Base-by-base conservation (phyloP, 2,888 invertebrate genomes). In the Pristionchus fissidentatus region DNA sequence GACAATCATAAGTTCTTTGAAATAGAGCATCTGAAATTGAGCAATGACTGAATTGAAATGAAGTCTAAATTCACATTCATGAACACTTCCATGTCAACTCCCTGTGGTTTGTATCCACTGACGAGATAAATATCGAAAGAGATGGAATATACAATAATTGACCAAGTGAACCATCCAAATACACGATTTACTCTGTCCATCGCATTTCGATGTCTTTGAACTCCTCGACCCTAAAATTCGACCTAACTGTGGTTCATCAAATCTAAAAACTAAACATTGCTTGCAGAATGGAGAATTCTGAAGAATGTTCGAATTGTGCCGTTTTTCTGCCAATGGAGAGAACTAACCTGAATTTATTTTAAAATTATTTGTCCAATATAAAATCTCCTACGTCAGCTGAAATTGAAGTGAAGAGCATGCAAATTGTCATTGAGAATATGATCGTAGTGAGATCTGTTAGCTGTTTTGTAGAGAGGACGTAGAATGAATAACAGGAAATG, bases 81-180 rank as follows among this genome's bases (percentile, higher is more conserved):
- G 83, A 77, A 75, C n/a, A 70, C 41, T 41, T 70, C 66, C 4
- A 41, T n/a, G 8, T 70, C 41, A 4, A 70, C 41, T 41, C 41
- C 66, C 19, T n/a, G 35, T 35, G 62, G 35, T 1, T n/a, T 70
- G 22, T 26, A n/a, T 70, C 66, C 66, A 41, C 7, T 4, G 3
- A 41, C 66, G n/a, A 70, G 19, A 5, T 70, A 70, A 2, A 70
- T 22, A 41, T 70, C 66, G 29, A 70, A 70, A 41, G 66, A 38
- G 13, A 70, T 13, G 7, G 66, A 70, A 41, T 70, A 70, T 3
- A 26, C 26, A 7, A 70, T 41, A 8, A 70, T 70, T 22, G 41
- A 70, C 66, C 66, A 70, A 70, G 66, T 70, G n/a, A 70, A 70
- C n/a, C 41, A 29, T 70, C 66, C 66, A 41, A 70, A 70, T 38